Percentiles rank a stretch among this genome's conserved stretches.
These are phyloP conservation scores for Sclerurus mexicanus DNA, from an alignment of 2,113 vertebrate species.

Conservation along the genomic window DNA sequence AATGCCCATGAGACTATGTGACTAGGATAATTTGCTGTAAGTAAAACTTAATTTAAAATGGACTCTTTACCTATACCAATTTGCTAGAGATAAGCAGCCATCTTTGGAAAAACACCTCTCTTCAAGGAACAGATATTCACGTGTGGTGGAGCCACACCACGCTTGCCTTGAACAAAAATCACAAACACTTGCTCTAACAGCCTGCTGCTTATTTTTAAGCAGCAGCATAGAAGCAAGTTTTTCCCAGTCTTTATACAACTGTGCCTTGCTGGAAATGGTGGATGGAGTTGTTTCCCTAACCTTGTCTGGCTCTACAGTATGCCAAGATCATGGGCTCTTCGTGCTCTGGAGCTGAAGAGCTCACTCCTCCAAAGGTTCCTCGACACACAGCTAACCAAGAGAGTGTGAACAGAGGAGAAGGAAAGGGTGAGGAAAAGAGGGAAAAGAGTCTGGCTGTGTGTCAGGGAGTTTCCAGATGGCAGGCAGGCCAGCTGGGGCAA, in stretches of 20 bases:
- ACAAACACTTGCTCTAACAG: not conserved
- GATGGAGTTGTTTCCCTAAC: not conserved
- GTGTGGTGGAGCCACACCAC: not conserved
- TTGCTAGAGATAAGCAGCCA: not conserved
- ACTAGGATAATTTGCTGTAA: not conserved
- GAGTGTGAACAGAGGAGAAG: not conserved
- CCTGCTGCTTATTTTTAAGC: not conserved
- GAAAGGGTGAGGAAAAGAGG: not conserved
- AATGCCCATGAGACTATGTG: rapidly evolving
- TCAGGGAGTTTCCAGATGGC: not conserved
- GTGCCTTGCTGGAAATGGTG: not conserved
- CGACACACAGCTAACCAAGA: rapidly evolving
- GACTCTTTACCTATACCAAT: not conserved
- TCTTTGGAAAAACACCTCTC: not conserved
- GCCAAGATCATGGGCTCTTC: not conserved
- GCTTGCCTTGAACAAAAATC: not conserved
- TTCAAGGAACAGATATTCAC: not conserved
- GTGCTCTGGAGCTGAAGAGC: not conserved
- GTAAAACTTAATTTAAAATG: not conserved
- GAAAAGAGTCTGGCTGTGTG: not conserved
- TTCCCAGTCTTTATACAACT: not conserved
- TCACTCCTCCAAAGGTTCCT: not conserved
- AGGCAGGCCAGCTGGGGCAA: not conserved
- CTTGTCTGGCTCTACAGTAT: rapidly evolving
- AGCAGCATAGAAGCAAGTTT: not conserved